Conservation (phyloP, 2,888 invertebrate species). For the Laothoe populi region DNA sequence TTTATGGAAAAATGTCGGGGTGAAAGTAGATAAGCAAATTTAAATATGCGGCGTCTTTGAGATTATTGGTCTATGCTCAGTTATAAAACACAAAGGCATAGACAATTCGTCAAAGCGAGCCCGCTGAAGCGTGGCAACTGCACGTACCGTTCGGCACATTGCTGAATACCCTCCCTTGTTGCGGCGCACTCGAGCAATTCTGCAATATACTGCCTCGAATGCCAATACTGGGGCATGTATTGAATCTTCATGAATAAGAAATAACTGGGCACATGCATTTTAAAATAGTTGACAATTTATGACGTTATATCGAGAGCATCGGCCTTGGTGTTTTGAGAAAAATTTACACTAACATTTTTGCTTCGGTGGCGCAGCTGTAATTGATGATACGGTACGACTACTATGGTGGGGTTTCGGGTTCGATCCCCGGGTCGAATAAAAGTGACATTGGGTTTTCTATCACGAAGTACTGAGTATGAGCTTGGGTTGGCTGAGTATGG, state of each 20-base stretch:
- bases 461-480: no score
- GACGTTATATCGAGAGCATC: not conserved
- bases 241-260: not conserved
- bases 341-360: no score
- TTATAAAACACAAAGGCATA: slow-evolving; percentile 3
- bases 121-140: not conserved
- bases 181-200: slow-evolving; percentile 5
- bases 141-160: not conserved
- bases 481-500: no score
- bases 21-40: no score
- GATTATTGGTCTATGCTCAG: not conserved
- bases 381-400: no score
- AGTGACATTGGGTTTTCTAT: no score
- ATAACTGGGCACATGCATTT: not conserved
- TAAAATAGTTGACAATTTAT: not conserved
- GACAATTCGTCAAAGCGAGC: not conserved
- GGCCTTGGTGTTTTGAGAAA: no score
- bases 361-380: no score
- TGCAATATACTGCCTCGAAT: not conserved
- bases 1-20: no score
- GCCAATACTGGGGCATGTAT: not conserved
- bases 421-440: no score
- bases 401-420: no score
- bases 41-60: not conserved
- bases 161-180: not conserved